Evolutionary conservation across 2,113 vertebrate species (phyloP), one percentile per base, ranked within the genome.

Genomic region (Hassar affinis): DNA sequence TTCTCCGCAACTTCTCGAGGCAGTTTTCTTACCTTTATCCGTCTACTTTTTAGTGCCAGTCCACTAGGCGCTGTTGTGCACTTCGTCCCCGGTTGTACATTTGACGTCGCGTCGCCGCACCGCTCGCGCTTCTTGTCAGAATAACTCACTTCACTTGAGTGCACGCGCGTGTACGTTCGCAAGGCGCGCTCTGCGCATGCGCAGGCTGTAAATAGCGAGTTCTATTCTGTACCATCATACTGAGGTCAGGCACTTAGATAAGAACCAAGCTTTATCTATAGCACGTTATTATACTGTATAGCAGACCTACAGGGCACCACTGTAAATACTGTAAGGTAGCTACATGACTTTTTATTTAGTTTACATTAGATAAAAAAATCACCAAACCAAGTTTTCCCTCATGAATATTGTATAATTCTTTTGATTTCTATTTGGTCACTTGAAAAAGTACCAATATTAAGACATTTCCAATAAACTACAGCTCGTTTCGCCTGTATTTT

Each of bases 21-120:
- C 22, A 35, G 6, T 35, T 59, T 54, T n/a, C 85, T 84, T 86
- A 86, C 85, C 85, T 72, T 54, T 35, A 7, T 27, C 3, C 30
- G n/a, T 77, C 12, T 6, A 27, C 2, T 72, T 15, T 64, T 15
- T 8, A 5, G 25, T 15, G 42, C 2, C 20, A 42, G 4, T 33
- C 0, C 12, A 20, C 6, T 22, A 11, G 3, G 2, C 74, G 27
- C 30, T 3, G 18, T 25, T 33, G 8, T 62, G 11, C 7, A 64
- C 47, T 76, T 35, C 11, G 74, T 9, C 42, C 27, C 42, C 12
- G 33, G 0, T 27, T 11, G 59, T 2, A 27, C 75, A 45, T 27
- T 49, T 7, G 22, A 51, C 64, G 74, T 42, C 38, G 38, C 27
- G n/a, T 11, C 56, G 45, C 12, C 14, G n/a, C 47, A 22, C 56